Base-by-base conservation (phyloP, 2,888 invertebrate genomes). In the Microchrysa polita region DNA sequence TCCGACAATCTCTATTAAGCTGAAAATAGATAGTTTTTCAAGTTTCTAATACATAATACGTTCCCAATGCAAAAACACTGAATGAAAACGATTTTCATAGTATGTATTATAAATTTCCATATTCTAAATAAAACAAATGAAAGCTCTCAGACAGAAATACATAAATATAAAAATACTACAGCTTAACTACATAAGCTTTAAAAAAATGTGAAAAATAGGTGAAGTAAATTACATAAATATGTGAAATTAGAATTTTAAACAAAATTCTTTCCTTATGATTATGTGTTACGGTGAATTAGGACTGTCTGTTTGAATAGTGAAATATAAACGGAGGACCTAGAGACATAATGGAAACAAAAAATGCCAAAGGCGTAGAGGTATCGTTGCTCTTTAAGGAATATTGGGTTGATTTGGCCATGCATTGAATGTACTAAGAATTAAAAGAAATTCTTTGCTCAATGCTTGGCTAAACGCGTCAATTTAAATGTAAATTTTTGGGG, bases 201-300 rank as follows among this genome's bases (percentile, higher is more conserved):
- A 12, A 48, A 48, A n/a, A n/a, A 48, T 48, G 14, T 7, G 12
- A 12, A 48, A 48, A 34, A 10, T 48, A 10, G 16, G 12, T 12
- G 16, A 48, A 48, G 12, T n/a, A 10, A 48, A 48, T 48, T 48
- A 42, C 48, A 48, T 48, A 48, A 48, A 48, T 48, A 48, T 59
- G 59, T 59, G 23, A 59, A 59, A 23, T 59, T 23, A 59, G 27
- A 23, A 59, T 59, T 59, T 59, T 27, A 59, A 59, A 59, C 59
- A 59, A 59, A 59, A 23, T 59, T 27, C 27, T 7, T 34, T 34
- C 27, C 2, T 7, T 34, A 7, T 34, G 27, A 34, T 34, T n/a
- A 7, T 34, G 27, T 34, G 27, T 34, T 5, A 34, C n/a, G n/a
- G n/a, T n/a, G n/a, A n/a, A n/a, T n/a, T n/a, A n/a, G n/a, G n/a